phyloP scores from a whole-genome alignment of 2,888 invertebrate species.

The Brachyptera putata region DNA sequence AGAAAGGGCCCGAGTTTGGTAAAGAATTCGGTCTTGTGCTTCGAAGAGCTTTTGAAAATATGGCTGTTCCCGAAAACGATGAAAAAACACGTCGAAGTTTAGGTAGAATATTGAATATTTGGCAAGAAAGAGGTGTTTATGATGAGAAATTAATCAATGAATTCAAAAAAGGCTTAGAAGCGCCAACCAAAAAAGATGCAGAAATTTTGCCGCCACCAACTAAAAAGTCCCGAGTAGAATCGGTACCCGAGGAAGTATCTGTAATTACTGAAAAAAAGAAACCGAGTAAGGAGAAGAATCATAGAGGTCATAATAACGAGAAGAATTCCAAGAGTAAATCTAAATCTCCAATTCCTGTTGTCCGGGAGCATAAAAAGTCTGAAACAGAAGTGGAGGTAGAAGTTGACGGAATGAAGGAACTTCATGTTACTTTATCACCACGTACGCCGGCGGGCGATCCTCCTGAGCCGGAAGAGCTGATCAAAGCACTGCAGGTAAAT shows the following conservation, averaged over 20 bases:
- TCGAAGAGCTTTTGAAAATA: constrained; percentile 77
- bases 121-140: constrained; percentile 90
- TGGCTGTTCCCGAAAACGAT: constrained; percentile 65
- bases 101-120: constrained; percentile 78
- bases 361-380: constrained; percentile 49
- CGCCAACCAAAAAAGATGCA: constrained; percentile 7
- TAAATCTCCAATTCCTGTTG: constrained; percentile 39
- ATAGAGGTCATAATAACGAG: constrained; percentile 38
- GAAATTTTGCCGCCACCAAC: constrained; percentile 44
- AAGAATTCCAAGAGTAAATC: constrained; percentile 46
- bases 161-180: constrained; percentile 59
- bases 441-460: constrained; percentile 78
- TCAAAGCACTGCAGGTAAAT: constrained; percentile 62
- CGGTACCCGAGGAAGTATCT: constrained; percentile 14
- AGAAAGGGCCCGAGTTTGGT: constrained; percentile 94
- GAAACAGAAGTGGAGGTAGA: constrained; percentile 50
- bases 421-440: constrained; percentile 73
- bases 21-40: constrained; percentile 79
- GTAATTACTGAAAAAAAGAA: constrained; percentile 11
- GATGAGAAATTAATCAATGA: constrained; percentile 74
- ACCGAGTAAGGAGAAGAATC: constrained; percentile 36
- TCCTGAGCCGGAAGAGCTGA: constrained; percentile 88
- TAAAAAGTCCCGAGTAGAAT: constrained; percentile 45
- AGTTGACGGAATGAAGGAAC: constrained; percentile 69
- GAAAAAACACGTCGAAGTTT: constrained; percentile 78